Evolutionary conservation across 2,797 vertebrate genomes (phyloP).

Genomic region (Sebastes cheni): DNA sequence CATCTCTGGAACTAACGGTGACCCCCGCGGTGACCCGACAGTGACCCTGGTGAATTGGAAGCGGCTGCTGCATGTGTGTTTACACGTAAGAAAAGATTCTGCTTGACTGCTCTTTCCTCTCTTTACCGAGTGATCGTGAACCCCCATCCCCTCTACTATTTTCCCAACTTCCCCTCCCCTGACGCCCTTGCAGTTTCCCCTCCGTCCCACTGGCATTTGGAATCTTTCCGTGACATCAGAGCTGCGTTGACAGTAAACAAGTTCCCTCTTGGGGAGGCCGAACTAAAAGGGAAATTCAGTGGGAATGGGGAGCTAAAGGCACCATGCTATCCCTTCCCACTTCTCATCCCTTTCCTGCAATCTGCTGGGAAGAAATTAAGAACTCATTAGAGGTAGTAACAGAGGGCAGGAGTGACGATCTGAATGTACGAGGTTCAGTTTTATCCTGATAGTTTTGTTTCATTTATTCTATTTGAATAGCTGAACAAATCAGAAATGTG

Average conservation of each 20-base stretch:
- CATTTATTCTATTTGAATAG: not conserved
- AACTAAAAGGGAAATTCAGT: conserved; percentile 59
- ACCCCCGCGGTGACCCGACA: conserved; percentile 20
- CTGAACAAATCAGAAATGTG: not conserved
- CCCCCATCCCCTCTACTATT: conserved; percentile 25
- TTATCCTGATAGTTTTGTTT: not conserved
- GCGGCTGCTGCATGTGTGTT: conserved; percentile 39
- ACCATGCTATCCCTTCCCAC: not conserved
- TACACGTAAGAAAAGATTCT: not conserved
- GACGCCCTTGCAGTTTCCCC: conserved; percentile 19
- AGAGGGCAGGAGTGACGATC: not conserved
- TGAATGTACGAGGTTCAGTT: not conserved
- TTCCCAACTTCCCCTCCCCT: conserved; percentile 45
- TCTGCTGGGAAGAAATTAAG: not conserved
- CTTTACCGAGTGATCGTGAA: not conserved
- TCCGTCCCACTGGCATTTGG: conserved; percentile 52
- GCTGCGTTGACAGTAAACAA: conserved; percentile 77
- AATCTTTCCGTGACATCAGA: conserved; percentile 83
- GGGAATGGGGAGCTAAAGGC: conserved; percentile 51
- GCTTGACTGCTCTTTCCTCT: conserved; percentile 1
- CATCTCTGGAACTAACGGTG: conserved; percentile 6
- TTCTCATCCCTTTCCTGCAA: not conserved
- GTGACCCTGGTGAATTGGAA: conserved; percentile 33
- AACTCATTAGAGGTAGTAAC: not conserved
- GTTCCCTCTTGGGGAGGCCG: conserved; percentile 68